Percentiles rank a stretch among this genome's conserved stretches.
Evolutionary conservation across 2,888 invertebrate species (phyloP).

Genomic region (Leucozona laternaria): DNA sequence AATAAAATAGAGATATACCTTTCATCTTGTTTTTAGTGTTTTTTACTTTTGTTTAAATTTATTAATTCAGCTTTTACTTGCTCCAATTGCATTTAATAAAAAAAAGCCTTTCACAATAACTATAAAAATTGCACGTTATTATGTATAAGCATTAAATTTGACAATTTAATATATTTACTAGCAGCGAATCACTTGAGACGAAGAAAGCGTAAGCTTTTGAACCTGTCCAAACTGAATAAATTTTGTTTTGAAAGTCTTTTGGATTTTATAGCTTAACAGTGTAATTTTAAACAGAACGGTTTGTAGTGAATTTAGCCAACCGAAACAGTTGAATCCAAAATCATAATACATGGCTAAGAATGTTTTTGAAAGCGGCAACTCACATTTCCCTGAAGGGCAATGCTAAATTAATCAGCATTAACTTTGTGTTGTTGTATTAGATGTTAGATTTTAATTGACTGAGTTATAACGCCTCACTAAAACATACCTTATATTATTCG

Average conservation of each 20-base stretch:
- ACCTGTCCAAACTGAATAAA: neutral
- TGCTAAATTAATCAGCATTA: neutral
- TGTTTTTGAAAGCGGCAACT: too few species aligned
- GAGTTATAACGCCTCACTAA: neutral
- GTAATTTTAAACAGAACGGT: too few species aligned
- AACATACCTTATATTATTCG: too few species aligned
- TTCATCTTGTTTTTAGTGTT: neutral
- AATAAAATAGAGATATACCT: neutral
- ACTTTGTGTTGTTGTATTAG: neutral
- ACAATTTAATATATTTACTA: neutral
- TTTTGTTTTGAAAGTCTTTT: too few species aligned
- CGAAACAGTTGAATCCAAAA: neutral
- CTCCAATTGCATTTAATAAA: neutral
- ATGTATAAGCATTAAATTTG: neutral
- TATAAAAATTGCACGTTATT: neutral
- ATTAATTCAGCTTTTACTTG: neutral
- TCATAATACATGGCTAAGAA: neutral
- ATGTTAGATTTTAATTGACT: neutral
- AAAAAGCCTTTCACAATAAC: neutral
- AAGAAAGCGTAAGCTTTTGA: too few species aligned
- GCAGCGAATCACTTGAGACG: neutral
- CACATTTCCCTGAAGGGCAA: neutral
- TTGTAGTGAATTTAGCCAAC: neutral
- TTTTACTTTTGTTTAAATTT: neutral
- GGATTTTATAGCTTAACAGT: too few species aligned